A percentile compares a stretch with the other conserved stretches of the same genome.
These are phyloP conservation scores for Drosophila bocqueti DNA, from an alignment of 1,140 invertebrate genomes.

Conservation along the genomic window DNA sequence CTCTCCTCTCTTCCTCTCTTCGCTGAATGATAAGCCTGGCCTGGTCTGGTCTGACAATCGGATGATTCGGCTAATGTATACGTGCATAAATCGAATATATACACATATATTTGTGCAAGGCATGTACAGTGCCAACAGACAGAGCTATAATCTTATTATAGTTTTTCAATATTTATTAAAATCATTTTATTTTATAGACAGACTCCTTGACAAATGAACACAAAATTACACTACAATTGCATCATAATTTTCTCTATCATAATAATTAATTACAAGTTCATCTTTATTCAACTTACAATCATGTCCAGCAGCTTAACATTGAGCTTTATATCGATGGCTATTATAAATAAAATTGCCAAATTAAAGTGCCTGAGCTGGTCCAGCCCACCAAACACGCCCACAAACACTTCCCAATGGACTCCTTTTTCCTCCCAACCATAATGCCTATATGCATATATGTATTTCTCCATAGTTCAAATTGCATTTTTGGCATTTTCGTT, in stretches of 20 bases:
- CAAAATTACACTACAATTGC: not conserved
- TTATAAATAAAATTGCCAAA: constrained; percentile 55
- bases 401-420: constrained; percentile 1
- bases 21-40: constrained; percentile 39
- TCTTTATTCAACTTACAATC: not conserved
- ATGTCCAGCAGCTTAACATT: constrained; percentile 8
- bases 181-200: not conserved
- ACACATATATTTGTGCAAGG: constrained; percentile 22
- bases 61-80: constrained; percentile 43
- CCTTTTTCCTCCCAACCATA: not conserved
- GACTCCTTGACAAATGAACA: not conserved
- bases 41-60: constrained; percentile 28
- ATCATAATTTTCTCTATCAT: not conserved
- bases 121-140: constrained; percentile 7
- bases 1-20: constrained; percentile 17
- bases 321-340: constrained; percentile 24
- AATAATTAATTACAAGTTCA: not conserved
- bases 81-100: constrained; percentile 60
- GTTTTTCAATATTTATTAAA: not conserved
- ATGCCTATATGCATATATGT: not conserved
- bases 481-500: constrained; percentile 44
- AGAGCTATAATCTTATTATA: not conserved
- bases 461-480: constrained; percentile 36
- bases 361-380: constrained; percentile 35
- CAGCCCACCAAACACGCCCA: constrained; percentile 10